Evolutionary conservation across 2,797 vertebrate genomes (phyloP), one percentile per base, ranked within the genome.

Genomic region (Acanthiza pusilla): DNA sequence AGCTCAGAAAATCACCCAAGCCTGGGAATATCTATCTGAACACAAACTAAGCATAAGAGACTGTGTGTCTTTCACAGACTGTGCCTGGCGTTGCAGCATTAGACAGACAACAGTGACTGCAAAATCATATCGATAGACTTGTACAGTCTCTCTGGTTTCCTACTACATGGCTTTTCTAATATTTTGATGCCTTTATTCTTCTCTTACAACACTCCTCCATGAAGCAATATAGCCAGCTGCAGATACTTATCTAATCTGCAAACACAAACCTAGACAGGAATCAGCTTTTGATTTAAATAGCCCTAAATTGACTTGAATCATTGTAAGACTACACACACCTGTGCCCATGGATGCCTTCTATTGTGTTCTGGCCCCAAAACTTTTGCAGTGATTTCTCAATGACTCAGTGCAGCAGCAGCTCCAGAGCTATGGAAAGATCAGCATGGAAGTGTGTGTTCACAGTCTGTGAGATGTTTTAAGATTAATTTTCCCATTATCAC

Each of bases 261-360:
- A 91, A 83, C 48, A 80, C 67, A 96, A 81, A 96, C 88, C 62
- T 88, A 89, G 87, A 92, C 91, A 86, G 73, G 70, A 97, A 95
- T 88, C 65, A 87, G 77, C 55, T 95, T 91, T 94, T 95, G 78
- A 91, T 95, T 93, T 94, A 94, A 96, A 95, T 81, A 95, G n/a
- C 40, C 68, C 66, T 83, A 93, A 87, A 95, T 94, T 94, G 96
- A 94, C 95, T 88, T 80, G 43, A 57, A 50, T 92, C 80, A 84
- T 38, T 75, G 21, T 51, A 82, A 88, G 70, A 91, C 73, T 80
- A 63, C 51, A 61, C 27, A 67, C 80, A 78, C 62, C 80, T 92
- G 74, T 77, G 61, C 20, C 61, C 62, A 42, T 3, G 30, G 85
- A 75, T 45, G 47, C 4, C 9, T 63, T 80, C 81, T 81, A 23